These are phyloP conservation scores for Ceratosolen fusciceps DNA, from an alignment of 1,140 invertebrate genomes.

Conservation along the genomic window DNA sequence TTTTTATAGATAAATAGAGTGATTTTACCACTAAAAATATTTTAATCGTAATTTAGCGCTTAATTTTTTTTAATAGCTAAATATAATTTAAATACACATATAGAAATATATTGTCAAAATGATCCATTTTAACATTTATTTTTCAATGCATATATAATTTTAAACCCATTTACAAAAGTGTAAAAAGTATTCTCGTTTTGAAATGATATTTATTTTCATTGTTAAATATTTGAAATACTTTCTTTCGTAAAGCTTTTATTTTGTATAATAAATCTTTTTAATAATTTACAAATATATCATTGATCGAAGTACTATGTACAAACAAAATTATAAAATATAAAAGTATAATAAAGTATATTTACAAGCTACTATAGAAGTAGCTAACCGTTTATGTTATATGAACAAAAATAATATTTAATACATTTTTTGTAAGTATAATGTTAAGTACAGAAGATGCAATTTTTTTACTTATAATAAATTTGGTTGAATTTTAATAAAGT, in stretches of 20 bases:
- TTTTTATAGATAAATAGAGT: too few species aligned
- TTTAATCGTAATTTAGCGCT: too few species aligned
- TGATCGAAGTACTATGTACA: slow-evolving; percentile 27
- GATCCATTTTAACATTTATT: slow-evolving; percentile 4
- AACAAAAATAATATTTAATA: not conserved
- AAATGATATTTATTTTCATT: not conserved
- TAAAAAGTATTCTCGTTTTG: slow-evolving; percentile 3
- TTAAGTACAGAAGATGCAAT: not conserved
- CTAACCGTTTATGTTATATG: not conserved
- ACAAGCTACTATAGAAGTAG: not conserved
- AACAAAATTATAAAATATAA: slow-evolving; percentile 27
- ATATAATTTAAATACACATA: not conserved
- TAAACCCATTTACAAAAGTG: slow-evolving; percentile 11
- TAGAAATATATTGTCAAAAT: not conserved
- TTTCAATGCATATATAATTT: not conserved
- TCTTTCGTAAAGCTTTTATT: not conserved
- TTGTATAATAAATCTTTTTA: not conserved
- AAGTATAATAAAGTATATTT: slow-evolving; percentile 32
- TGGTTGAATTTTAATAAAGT: not conserved
- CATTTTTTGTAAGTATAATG: not conserved
- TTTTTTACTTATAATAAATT: not conserved
- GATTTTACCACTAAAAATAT: too few species aligned
- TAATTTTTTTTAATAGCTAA: not conserved
- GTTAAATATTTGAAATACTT: not conserved
- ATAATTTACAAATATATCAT: slow-evolving; percentile 25